Conservation (phyloP, 2,888 invertebrate genomes). For the Automeris io region DNA sequence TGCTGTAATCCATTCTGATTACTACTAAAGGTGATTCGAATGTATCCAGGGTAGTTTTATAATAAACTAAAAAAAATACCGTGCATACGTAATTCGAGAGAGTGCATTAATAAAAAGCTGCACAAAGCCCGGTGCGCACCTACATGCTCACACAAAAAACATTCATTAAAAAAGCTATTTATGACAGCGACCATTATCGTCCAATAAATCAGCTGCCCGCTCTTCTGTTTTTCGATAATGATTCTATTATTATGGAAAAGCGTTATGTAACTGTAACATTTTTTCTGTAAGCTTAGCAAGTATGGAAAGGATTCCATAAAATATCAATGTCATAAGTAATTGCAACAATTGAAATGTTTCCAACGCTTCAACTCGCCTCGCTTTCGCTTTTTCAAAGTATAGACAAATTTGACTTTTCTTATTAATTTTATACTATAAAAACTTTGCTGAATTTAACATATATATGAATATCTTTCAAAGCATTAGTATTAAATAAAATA, state of each 20-base stretch:
- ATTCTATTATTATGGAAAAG: constrained; percentile 78
- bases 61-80: constrained; percentile 29
- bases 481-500: not conserved
- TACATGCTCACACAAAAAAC: constrained; percentile 51
- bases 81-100: constrained; percentile 55
- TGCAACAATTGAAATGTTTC: not conserved
- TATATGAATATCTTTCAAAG: not conserved
- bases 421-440: too few relatives aligned
- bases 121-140: constrained; percentile 50
- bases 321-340: not conserved
- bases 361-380: too few relatives aligned
- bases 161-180: constrained; percentile 74
- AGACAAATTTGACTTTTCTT: too few relatives aligned
- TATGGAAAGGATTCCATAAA: constrained; percentile 35
- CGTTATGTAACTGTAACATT: constrained; percentile 76
- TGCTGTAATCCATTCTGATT: constrained; percentile 17
- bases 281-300: constrained; percentile 35
- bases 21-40: constrained; percentile 45
- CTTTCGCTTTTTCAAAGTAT: too few relatives aligned
- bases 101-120: constrained; percentile 55
- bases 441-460: not conserved
- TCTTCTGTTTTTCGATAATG: constrained; percentile 77
- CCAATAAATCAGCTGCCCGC: constrained; percentile 77
- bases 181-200: constrained; percentile 75
- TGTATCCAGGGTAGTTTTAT: constrained; percentile 23